Evolutionary conservation across 2,113 vertebrate genomes (phyloP).

Genomic region (Sorex araneus): DNA sequence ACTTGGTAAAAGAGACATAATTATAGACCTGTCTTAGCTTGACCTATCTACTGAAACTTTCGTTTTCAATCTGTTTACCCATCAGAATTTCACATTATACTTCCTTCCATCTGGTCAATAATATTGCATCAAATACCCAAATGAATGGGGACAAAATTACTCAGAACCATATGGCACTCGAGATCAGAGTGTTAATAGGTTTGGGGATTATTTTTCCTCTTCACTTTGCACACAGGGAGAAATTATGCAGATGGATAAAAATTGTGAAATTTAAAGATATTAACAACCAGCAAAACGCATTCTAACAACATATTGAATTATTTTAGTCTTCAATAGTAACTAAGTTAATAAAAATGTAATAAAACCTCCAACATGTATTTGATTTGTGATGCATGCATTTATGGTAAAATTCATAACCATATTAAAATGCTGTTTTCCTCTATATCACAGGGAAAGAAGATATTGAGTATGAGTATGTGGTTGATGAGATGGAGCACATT

Average conservation of each 20-base stretch:
- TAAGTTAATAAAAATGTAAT: conserved; percentile 3
- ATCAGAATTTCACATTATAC: not conserved
- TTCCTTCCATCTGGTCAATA: conserved; percentile 69
- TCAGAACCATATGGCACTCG: conserved; percentile 70
- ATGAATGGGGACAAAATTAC: conserved; percentile 66
- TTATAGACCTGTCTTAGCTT: not conserved
- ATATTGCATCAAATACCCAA: conserved; percentile 63
- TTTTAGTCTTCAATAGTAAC: not conserved
- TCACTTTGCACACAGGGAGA: conserved; percentile 13
- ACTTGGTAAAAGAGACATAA: not conserved
- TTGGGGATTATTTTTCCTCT: conserved; percentile 64
- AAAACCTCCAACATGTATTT: not conserved
- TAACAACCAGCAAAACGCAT: not conserved
- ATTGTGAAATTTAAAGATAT: not conserved
- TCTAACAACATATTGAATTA: not conserved
- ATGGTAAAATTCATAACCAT: not conserved
- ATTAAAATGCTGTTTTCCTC: not conserved
- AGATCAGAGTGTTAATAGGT: conserved; percentile 70
- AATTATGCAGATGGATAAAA: conserved; percentile 17
- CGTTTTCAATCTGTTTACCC: conserved; percentile 53
- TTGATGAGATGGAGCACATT: too few species aligned
- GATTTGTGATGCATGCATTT: not conserved
- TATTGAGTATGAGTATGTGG: not conserved
- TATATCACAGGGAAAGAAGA: not conserved
- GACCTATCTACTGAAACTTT: not conserved